Base-by-base conservation (phyloP, 2,888 invertebrate genomes). In the Belgica antarctica region DNA sequence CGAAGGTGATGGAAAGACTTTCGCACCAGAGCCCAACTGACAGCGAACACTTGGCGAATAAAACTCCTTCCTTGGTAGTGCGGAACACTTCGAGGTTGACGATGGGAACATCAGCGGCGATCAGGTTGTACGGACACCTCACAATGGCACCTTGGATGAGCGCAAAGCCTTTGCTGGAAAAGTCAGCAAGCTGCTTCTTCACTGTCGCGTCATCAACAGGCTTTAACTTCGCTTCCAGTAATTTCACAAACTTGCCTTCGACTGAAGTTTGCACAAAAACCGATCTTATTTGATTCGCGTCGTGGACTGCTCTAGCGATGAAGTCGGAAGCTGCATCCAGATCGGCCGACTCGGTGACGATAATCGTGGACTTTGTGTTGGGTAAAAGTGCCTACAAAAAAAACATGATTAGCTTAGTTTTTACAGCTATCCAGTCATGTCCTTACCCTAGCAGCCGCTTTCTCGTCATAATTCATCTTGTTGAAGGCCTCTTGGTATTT, bases 241-340 rank as follows among this genome's bases (percentile, higher is more conserved):
- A n/a, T 7, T 36, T 4, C 1, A 36, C 24, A 41, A 70, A 70
- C 19, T 27, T 59, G n/a, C 15, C 19, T 5, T n/a, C 19, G 12
- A 70, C 19, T 7, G 61, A 17, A 24, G 27, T 61, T 61, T 70
- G 70, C 1, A 70, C 61, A 2, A 70, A 12, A 1, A 70, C 28
- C 4, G 15, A n/a, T 17, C 28, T 31, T 1, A 70, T 25, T 3
- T n/a, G 10, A 8, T 41, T 19, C 19, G 7, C 1, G 41, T 59
- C 70, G 1, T 36, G 15, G 8, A 59, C 2, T 2, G 12, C 22
- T 8, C 25, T n/a, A 8, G 59, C 25, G 5, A 70, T 46, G 7
- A 70, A 61, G 19, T 70, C 70, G 1, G 61, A 57, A 24, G 70
- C 70, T 1, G 61, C 17, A 12, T 59, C 70, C 2, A 70, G 4